Evolutionary conservation across 2,113 vertebrate genomes (phyloP).

Genomic region (Xyliphius kryptos): DNA sequence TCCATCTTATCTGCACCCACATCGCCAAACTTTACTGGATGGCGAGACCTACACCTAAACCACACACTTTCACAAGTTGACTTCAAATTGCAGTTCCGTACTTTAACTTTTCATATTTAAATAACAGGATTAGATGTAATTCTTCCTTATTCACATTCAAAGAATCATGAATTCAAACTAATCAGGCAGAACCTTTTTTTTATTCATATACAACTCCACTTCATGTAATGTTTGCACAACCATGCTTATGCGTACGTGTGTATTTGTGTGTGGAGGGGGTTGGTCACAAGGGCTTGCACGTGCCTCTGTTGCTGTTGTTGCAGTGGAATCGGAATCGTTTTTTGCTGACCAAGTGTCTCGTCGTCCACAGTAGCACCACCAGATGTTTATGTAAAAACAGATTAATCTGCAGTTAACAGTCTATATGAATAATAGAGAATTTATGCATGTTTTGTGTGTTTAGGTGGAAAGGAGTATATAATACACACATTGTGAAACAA

Average conservation of each 20-base stretch:
- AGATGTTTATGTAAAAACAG: conserved; percentile 25
- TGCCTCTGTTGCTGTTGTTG: conserved; percentile 26
- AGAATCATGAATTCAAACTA: background rate
- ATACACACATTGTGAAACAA: too few relatives aligned
- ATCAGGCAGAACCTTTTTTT: background rate
- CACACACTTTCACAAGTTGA: too few relatives aligned
- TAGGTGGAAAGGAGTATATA: background rate
- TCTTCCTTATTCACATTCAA: too few relatives aligned
- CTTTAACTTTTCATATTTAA: too few relatives aligned
- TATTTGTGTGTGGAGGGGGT: background rate
- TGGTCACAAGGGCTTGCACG: conserved; percentile 38
- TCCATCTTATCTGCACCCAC: too few relatives aligned
- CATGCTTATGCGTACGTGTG: background rate
- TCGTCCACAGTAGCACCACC: conserved; percentile 5
- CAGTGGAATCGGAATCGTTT: conserved; percentile 26
- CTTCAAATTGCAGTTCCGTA: too few relatives aligned
- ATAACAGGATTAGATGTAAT: too few relatives aligned
- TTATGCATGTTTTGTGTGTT: background rate
- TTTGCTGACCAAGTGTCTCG: conserved; percentile 35
- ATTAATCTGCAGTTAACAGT: background rate
- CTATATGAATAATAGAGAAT: background rate
- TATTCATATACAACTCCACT: background rate
- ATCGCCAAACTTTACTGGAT: too few relatives aligned
- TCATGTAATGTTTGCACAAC: conserved; percentile 1
- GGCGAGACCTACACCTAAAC: too few relatives aligned